Base-by-base conservation (phyloP, 2,888 invertebrate genomes). In the Cryptus viduatorius region DNA sequence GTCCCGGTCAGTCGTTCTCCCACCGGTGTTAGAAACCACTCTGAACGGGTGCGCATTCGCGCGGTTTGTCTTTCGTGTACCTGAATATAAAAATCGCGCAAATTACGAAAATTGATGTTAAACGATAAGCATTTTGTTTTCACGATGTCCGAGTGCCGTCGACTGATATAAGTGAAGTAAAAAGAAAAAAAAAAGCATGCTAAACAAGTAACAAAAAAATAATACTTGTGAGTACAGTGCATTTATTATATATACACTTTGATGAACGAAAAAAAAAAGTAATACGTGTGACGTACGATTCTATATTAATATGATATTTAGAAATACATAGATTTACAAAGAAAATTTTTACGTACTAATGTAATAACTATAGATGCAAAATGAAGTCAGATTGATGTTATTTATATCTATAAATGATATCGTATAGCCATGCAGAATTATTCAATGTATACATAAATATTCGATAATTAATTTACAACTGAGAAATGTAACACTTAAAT, bases 51-150 rank as follows among this genome's bases (percentile, higher is more conserved):
- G 94, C 98, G 96, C 98, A 99, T 98, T 90, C 99, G 96, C 93
- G 98, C 98, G 88, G 98, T 97, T 95, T 99, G 99, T 93, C 98
- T 96, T 95, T 98, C 98, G 95, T 98, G 98, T 91, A 98, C 98
- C 97, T 98, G 94, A 93, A 93, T 93, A 76, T 73, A 79, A 69
- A 84, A 78, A 83, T 79, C 69, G 64, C 67, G 44, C 78, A 72
- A 78, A 77, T 84, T 84, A 86, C 77, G 29, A 82, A 14, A 84
- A 56, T 68, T 4, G 37, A 83, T 53, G 59, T 16, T 65, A 0
- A 4, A 37, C 37, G 37, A 37, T 19, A 4, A 65, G 10, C 8
- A 65, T 3, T 31, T 14, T n/a, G 8, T 42, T 65, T 1, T 16
- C 42, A 65, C 42, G 42, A 44, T 19, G 8, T 64, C 37, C 37